A percentile compares a stretch with the other conserved stretches of the same genome.
Evolutionary conservation across 2,113 vertebrate species (phyloP).

Genomic region (Eurystomus gularis): DNA sequence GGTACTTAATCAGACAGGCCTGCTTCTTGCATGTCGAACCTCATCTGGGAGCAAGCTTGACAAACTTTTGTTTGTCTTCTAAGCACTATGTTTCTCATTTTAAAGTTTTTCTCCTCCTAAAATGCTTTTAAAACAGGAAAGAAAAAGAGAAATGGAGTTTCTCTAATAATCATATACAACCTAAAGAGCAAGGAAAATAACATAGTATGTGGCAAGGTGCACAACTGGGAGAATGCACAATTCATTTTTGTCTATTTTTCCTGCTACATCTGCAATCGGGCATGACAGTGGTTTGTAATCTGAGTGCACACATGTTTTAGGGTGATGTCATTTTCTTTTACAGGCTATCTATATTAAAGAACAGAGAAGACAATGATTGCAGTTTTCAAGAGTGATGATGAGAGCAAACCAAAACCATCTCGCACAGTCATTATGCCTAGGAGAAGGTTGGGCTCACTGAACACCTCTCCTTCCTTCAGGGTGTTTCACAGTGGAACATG

Average conservation of each 20-base stretch:
- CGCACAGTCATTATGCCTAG: background rate
- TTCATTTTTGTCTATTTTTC: background rate
- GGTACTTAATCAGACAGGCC: background rate
- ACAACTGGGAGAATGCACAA: background rate
- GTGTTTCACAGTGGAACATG: background rate
- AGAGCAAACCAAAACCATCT: background rate
- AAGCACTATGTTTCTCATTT: background rate
- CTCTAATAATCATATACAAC: background rate
- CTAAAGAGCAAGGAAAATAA: background rate
- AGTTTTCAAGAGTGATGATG: background rate
- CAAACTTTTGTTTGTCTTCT: background rate
- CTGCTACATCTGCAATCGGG: background rate
- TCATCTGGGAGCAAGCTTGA: background rate
- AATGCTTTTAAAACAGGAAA: background rate
- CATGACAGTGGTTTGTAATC: background rate
- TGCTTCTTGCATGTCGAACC: background rate
- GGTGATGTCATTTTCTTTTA: background rate
- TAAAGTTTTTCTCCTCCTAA: background rate
- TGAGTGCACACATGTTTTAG: background rate
- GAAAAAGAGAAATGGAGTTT: background rate
- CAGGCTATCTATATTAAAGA: background rate
- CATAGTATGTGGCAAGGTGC: background rate
- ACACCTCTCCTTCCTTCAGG: background rate
- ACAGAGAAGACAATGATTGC: background rate
- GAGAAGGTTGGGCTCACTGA: background rate